Evolutionary conservation across 2,888 invertebrate genomes (phyloP), one percentile per base, ranked within the genome.

Genomic region (Chloromyia formosa): DNA sequence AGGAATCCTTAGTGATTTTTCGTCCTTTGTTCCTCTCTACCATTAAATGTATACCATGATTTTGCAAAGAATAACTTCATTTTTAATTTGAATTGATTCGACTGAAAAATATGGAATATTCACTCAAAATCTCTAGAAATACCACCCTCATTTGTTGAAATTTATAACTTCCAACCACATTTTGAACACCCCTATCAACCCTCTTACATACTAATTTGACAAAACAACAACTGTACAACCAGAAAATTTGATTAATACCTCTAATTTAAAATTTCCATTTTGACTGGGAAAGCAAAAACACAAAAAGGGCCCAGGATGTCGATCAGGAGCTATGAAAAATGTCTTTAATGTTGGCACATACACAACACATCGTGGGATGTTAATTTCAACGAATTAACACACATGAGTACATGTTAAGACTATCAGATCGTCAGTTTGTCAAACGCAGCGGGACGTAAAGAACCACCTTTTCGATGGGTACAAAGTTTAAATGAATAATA

Each of bases 361-460:
- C 62, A 61, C 73, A 58, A 22, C 73, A 73, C 74, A 74, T 76
- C 76, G 75, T 77, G 78, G 78, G 77, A 78, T 76, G 79, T 79
- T 79, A 79, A 79, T 79, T 77, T 77, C 75, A 76, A 75, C 80
- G 78, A 79, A 78, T 78, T 78, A 79, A 79, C 71, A 71, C 78
- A 78, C 45, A 66, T 35, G 66, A 49, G 40, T 56, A 58, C 61
- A 56, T 49, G 54, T 53, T n/a, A 64, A 18, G 61, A 72, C 71
- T 69, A 78, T 79, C 79, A 80, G 79, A 79, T 78, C 79, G 78
- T 79, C 80, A 80, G 79, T 80, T 80, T 80, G 79, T 80, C 80
- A 79, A 77, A 77, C 78, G 74, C 79, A 77, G 79, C 79, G 71
- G 78, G 79, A 77, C 76, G 77, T 78, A 76, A 76, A 77, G 76